Percentiles rank a stretch among this genome's conserved stretches.
phyloP scores from a whole-genome alignment of 2,113 vertebrate genomes.

The Leptosomus discolor region DNA sequence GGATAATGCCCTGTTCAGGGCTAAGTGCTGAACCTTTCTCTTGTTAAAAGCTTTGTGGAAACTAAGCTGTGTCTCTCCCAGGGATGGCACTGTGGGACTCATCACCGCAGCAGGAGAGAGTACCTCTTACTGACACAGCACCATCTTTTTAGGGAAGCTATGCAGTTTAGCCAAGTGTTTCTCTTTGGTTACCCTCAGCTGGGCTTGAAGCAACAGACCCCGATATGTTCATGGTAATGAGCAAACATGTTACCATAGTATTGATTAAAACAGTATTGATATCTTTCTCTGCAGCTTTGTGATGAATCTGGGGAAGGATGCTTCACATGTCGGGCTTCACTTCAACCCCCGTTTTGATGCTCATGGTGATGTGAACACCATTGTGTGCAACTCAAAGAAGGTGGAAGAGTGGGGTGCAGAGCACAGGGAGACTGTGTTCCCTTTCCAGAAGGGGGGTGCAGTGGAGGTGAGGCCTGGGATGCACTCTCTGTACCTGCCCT shows the following conservation, averaged over 20 bases:
- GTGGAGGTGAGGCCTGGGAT: conserved; percentile 75
- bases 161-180: not conserved
- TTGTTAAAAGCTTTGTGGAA: not conserved
- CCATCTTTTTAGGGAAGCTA: not conserved
- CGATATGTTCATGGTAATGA: not conserved
- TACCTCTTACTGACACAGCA: not conserved
- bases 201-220: not conserved
- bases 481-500: not conserved
- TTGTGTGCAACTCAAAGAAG: conserved; percentile 87
- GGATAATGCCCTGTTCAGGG: not conserved
- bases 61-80: not conserved
- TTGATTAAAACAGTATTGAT: not conserved
- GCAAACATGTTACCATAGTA: not conserved
- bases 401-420: conserved; percentile 83
- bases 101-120: not conserved
- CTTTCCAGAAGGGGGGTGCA: conserved; percentile 75
- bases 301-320: conserved; percentile 83
- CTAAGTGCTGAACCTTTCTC: not conserved
- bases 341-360: conserved; percentile 89
- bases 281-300: conserved; percentile 77
- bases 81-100: not conserved
- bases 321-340: conserved; percentile 79
- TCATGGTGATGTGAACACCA: conserved; percentile 73
- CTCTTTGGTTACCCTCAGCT: not conserved
- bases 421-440: conserved; percentile 80